Conservation (phyloP, 2,888 invertebrate genomes). For the Argyra leucocephala region DNA sequence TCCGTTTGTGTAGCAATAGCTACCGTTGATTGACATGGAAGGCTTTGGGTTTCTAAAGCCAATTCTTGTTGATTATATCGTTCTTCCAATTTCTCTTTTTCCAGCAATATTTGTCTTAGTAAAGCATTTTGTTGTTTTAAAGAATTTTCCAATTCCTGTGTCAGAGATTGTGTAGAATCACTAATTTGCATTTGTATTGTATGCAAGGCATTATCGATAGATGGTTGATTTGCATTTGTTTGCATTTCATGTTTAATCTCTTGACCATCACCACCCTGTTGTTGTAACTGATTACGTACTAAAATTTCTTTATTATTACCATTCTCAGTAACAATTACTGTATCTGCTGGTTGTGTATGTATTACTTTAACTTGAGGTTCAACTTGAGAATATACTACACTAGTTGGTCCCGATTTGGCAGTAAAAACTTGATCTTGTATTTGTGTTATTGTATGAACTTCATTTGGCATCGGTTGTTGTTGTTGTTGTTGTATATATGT, state of each 20-base stretch:
- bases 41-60: constrained; percentile 70
- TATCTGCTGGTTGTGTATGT: constrained; percentile 44
- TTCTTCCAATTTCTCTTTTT: constrained; percentile 56
- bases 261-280: not conserved
- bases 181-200: constrained; percentile 41
- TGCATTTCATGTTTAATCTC: constrained; percentile 32
- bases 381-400: constrained; percentile 47
- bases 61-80: constrained; percentile 47
- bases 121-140: constrained; percentile 65
- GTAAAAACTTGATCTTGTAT: constrained; percentile 23
- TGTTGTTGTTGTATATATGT: constrained; percentile 40
- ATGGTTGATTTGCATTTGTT: constrained; percentile 33
- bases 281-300: not conserved
- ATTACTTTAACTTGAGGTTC: constrained; percentile 44
- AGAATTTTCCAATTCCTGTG: constrained; percentile 60
- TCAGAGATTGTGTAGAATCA: constrained; percentile 45
- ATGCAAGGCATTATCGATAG: not conserved
- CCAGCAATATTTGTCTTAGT: constrained; percentile 62
- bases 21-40: constrained; percentile 62
- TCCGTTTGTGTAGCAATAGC: constrained; percentile 69
- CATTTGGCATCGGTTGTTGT: constrained; percentile 38
- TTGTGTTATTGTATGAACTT: constrained; percentile 29
- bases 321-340: constrained; percentile 36
- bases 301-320: not conserved
- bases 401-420: constrained; percentile 40